These are phyloP conservation scores for Megalopta genalis DNA, from an alignment of 1,140 invertebrate genomes.

Conservation along the genomic window DNA sequence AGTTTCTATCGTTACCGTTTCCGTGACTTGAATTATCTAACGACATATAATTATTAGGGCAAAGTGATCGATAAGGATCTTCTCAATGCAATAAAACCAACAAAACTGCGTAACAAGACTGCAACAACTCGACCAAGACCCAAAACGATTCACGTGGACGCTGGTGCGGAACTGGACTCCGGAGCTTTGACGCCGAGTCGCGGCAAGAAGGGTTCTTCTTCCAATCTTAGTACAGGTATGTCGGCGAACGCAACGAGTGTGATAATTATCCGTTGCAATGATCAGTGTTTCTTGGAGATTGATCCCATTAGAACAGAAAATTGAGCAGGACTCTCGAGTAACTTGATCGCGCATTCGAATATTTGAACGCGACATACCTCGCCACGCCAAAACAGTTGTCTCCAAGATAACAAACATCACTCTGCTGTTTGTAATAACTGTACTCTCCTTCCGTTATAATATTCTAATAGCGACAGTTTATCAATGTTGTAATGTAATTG, in stretches of 20 bases:
- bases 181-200: slow-evolving; percentile 86
- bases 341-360: neutral
- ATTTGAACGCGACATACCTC: neutral
- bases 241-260: slow-evolving; percentile 21
- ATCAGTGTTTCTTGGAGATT: slow-evolving; percentile 54
- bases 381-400: slow-evolving; percentile 34
- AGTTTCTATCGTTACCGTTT: neutral
- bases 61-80: slow-evolving; percentile 89
- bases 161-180: slow-evolving; percentile 87
- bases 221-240: slow-evolving; percentile 89
- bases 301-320: neutral
- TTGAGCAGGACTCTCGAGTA: neutral
- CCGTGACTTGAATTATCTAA: slow-evolving; percentile 8
- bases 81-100: slow-evolving; percentile 83
- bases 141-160: slow-evolving; percentile 94
- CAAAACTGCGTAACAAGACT: slow-evolving; percentile 83
- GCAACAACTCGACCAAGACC: slow-evolving; percentile 85
- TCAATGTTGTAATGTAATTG: slow-evolving; percentile 71
- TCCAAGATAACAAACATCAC: slow-evolving; percentile 50
- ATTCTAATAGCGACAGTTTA: slow-evolving; percentile 56
- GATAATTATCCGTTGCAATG: slow-evolving; percentile 28
- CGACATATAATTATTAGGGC: slow-evolving; percentile 78
- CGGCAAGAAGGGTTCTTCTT: slow-evolving; percentile 89
- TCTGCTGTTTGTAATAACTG: slow-evolving; percentile 52
- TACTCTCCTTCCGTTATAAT: slow-evolving; percentile 54